Evolutionary conservation across 2,113 vertebrate genomes (phyloP), one percentile per base, ranked within the genome.

Genomic region (Cheirogaleus medius): DNA sequence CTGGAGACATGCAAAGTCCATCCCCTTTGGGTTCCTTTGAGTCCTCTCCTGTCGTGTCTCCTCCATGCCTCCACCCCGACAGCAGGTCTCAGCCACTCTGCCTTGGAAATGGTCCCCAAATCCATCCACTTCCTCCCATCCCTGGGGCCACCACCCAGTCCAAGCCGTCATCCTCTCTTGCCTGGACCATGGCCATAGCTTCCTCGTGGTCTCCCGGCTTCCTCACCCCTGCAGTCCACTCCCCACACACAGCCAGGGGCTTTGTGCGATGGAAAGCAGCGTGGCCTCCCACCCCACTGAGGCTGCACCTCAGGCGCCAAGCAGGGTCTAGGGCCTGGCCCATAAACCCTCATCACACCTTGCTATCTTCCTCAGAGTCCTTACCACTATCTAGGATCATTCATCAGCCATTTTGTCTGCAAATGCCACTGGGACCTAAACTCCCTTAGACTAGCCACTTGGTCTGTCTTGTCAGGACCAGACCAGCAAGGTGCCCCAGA

Each of bases 131-230:
- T 10, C n/a, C 11, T 68, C 83, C 74, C 0, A 0, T 6, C 29
- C 3, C 56, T 44, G 13, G 0, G 6, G 13, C 3, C 27, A 37
- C 4, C 9, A 10, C 29, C 18, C 9, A 9, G 44, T 6, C 39
- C 34, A 37, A 52, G 34, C 10, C 47, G 2, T 49, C 17, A 27
- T 13, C 39, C 21, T 60, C 39, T 83, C 8, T 58, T 32, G 9
- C n/a, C 77, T 77, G 52, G 68, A 32, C 17, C 15, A 54, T 18
- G n/a, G 6, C 2, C 6, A 6, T 2, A 27, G 11, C 37, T 56
- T 77, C 11, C 42, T 82, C 8, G 0, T 5, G 25, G 54, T 9
- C 17, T 23, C 20, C 34, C 2, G 5, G 17, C 73, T 49, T 21
- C 69, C 7, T 10, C 6, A 6, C 20, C 27, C 12, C 34, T 47